Base-by-base conservation (phyloP, 2,113 vertebrate genomes). In the Phylloscopus trochiloides region DNA sequence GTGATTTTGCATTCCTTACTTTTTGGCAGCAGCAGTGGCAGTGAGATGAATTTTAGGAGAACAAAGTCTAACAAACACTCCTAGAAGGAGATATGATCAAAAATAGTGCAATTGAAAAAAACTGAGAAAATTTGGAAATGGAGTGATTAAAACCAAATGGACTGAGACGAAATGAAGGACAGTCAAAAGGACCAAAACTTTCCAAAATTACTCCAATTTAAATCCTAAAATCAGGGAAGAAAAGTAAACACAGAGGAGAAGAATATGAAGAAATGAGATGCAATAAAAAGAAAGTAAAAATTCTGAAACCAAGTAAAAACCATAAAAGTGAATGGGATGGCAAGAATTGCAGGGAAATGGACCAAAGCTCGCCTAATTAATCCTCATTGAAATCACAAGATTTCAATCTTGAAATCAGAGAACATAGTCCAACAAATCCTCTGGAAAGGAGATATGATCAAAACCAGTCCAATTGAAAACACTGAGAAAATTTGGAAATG, bases 11-110 rank as follows among this genome's bases (percentile, higher is more conserved):
- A 38, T 13, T 76, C 20, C 19, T 36, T 65, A 14, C 7, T n/a
- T 80, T 40, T 28, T 2, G 3, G 11, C 48, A 42, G 40, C 31
- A 68, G 31, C 14, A 55, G 45, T 6, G 31, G 9, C 0, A 0
- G 13, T 67, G 51, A 54, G 62, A 50, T 87, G 31, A 15, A 5
- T 58, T 48, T 40, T 82, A 6, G 16, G 14, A 59, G 57, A 59
- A 26, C 57, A 59, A 59, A 59, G 24, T 17, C 34, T 59, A 59
- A 26, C 10, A 59, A 59, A 58, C 10, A 4, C 5, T 17, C 34
- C 25, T 15, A 10, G 36, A 25, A 36, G 22, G 57, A 58, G n/a
- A 22, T 34, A 17, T 24, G 57, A 34, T 36, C 14, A 58, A 36
- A 58, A 25, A 16, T 9, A 58, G 6, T 58, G n/a, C 13, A 34